Base-by-base conservation (phyloP, 2,797 vertebrate genomes). In the Gymnocypris eckloni region DNA sequence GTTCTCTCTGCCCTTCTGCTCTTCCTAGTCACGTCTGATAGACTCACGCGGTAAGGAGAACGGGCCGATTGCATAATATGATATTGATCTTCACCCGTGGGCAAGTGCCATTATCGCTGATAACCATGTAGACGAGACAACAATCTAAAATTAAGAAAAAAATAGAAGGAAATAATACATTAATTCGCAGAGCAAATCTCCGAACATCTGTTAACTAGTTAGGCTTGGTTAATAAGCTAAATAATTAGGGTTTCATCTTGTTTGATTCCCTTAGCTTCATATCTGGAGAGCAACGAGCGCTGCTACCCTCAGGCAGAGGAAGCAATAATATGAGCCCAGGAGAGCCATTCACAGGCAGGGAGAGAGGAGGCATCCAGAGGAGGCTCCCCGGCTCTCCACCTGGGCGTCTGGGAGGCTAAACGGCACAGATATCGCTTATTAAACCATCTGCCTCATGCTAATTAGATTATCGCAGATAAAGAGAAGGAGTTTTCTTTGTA, bases 391-490 rank as follows among this genome's bases (percentile, higher is more conserved):
- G 84, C 86, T 86, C 94, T 95, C 94, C 91, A 94, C 94, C 92
- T 92, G 93, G 94, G 94, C 95, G 92, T 95, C 94, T 94, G 94
- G 95, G 96, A 96, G 94, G 93, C 93, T 95, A 95, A 95, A 95
- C 92, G 93, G 92, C 90, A 90, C 92, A 90, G 92, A 95, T 95
- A 95, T 95, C 95, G 93, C 94, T 96, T 96, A 96, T 96, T 96
- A 96, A 95, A 96, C 95, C 96, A 96, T 96, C 96, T 96, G 96
- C 94, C 93, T 94, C 93, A 95, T 96, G 95, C 94, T 96, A 96
- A 96, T 96, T 96, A 96, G 94, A 96, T 96, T 95, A 96, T 95
- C 94, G 94, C 92, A 95, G 95, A 95, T 96, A 95, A 96, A 96
- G 94, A 94, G 95, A 94, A 95, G 94, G 95, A 94, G 94, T 96